These are phyloP conservation scores for Diogma glabrata DNA, from an alignment of 2,888 invertebrate species.

Conservation along the genomic window DNA sequence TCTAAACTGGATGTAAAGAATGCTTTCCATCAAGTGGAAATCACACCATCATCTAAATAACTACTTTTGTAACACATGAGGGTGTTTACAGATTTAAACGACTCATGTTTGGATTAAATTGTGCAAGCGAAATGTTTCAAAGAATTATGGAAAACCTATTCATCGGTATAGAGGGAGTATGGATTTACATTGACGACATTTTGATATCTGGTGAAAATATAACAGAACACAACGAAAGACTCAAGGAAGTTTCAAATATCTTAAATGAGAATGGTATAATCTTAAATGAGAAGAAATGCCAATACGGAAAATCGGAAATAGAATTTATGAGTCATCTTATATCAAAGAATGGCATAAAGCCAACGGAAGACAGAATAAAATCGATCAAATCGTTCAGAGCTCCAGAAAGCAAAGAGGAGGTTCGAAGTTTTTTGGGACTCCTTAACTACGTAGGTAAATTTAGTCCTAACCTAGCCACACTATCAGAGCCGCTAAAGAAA, in stretches of 20 bases:
- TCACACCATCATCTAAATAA: constrained; percentile 3
- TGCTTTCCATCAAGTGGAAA: constrained; percentile 20
- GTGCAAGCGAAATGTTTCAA: constrained; percentile 17
- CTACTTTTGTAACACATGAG: constrained; percentile 6
- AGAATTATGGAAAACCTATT: constrained; percentile 21
- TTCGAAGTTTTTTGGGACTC: neutral
- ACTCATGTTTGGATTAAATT: constrained; percentile 27
- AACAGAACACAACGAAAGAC: no score
- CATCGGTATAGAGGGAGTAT: no score
- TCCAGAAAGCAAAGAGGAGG: neutral
- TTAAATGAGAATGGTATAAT: neutral
- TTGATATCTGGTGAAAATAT: no score
- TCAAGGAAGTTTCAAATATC: no score
- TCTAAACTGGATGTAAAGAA: constrained; percentile 22
- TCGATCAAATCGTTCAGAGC: neutral
- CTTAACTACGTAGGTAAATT: neutral
- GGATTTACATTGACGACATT: no score
- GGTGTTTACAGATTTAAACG: constrained; percentile 23
- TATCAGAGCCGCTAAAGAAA: neutral
- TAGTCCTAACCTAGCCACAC: neutral
- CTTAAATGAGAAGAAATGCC: neutral
- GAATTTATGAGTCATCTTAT: neutral
- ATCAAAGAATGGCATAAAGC: neutral
- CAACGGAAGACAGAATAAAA: neutral
- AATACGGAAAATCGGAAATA: neutral